Percentiles rank a stretch among this genome's conserved stretches.
phyloP scores from a whole-genome alignment of 1,140 invertebrate species.

The Drosophila trapezifrons region DNA sequence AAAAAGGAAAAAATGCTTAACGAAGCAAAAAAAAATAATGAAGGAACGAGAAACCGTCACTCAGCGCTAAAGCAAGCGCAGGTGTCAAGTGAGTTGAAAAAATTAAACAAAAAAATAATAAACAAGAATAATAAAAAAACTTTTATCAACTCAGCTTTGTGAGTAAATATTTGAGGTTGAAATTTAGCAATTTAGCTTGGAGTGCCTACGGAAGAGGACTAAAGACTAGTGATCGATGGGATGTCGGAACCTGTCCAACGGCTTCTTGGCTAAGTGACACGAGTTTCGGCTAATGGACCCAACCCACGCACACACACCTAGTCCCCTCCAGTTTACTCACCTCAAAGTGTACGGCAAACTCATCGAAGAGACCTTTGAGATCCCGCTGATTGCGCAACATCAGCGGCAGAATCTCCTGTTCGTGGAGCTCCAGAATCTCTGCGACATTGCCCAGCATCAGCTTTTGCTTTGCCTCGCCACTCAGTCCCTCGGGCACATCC shows the following conservation, averaged over 20 bases:
- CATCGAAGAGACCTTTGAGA: constrained; percentile 78
- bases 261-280: constrained; percentile 47
- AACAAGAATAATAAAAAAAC: neutral
- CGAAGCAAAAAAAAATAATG: constrained; percentile 24
- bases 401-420: constrained; percentile 72
- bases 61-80: constrained; percentile 24
- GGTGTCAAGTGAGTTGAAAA: constrained; percentile 34
- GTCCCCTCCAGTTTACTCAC: constrained; percentile 51
- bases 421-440: constrained; percentile 75
- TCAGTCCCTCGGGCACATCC: constrained; percentile 65
- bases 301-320: constrained; percentile 21
- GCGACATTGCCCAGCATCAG: constrained; percentile 67
- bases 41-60: constrained; percentile 31
- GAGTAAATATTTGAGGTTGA: constrained; percentile 56
- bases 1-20: constrained; percentile 9
- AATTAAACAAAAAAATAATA: constrained; percentile 3
- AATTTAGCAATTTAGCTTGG: constrained; percentile 24
- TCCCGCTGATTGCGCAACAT: constrained; percentile 78
- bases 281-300: constrained; percentile 40
- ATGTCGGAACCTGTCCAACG: constrained; percentile 57
- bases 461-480: constrained; percentile 58
- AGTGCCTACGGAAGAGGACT: constrained; percentile 40
- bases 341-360: constrained; percentile 74
- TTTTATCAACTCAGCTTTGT: constrained; percentile 13
- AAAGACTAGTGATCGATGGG: constrained; percentile 48